Conservation (phyloP, 2,113 vertebrate genomes). For the Lanius collurio region DNA sequence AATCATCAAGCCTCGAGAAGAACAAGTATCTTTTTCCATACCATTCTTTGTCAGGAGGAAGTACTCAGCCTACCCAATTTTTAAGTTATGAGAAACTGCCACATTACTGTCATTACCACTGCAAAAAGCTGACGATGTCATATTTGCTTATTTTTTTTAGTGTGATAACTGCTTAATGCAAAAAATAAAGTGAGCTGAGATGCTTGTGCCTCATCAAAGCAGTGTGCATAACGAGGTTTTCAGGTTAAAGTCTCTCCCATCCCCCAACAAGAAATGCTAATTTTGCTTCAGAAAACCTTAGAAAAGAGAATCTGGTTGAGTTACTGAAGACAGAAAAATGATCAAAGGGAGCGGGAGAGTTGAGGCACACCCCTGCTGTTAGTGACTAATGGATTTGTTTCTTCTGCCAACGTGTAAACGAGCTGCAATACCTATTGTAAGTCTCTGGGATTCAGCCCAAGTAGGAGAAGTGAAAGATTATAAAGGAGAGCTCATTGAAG, state of each 20-base stretch:
- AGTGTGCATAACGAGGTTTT: background rate
- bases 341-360: slow-evolving; percentile 21
- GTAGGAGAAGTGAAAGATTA: slow-evolving; percentile 20
- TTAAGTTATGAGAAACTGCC: background rate
- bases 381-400: slow-evolving; percentile 55
- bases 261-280: background rate
- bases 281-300: slow-evolving; percentile 31
- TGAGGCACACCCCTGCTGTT: slow-evolving; percentile 47
- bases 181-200: background rate
- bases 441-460: background rate
- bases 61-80: background rate
- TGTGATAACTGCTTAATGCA: background rate
- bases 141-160: background rate
- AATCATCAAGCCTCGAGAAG: background rate
- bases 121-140: background rate
- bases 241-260: slow-evolving; percentile 1
- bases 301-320: slow-evolving; percentile 1
- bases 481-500: background rate
- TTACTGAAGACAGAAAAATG: slow-evolving; percentile 35
- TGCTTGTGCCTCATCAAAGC: background rate
- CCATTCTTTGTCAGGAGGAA: background rate
- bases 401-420: background rate
- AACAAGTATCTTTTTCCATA: background rate
- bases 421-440: slow-evolving; percentile 29
- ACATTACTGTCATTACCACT: background rate